Evolutionary conservation across 2,113 vertebrate genomes (phyloP).

Genomic region (Leucosticte australis): DNA sequence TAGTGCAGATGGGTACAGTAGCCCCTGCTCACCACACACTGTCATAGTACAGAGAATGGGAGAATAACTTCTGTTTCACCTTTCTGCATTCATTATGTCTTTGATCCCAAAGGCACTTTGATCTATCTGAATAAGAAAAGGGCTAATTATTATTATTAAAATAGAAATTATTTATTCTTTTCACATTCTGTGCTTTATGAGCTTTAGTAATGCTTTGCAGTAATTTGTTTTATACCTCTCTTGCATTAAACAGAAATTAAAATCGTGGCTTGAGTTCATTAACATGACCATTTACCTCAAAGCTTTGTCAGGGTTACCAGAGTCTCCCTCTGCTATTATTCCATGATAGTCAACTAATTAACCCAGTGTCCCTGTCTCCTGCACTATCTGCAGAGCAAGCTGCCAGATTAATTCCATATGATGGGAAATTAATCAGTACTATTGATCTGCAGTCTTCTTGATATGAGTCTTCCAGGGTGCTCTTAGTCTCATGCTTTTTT

Average conservation of each 20-base stretch:
- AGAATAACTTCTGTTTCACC: background rate
- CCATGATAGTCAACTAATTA: background rate
- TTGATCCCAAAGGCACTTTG: background rate
- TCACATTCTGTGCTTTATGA: background rate
- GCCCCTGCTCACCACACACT: background rate
- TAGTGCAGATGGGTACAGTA: background rate
- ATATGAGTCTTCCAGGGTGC: background rate
- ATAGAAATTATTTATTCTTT: background rate
- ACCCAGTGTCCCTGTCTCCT: background rate
- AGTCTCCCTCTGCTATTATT: background rate
- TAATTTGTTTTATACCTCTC: background rate
- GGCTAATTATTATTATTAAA: background rate
- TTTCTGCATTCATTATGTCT: background rate
- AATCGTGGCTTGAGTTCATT: background rate
- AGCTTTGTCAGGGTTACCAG: background rate
- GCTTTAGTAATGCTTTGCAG: background rate
- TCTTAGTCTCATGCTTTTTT: background rate
- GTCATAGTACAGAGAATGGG: background rate
- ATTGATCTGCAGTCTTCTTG: conserved; percentile 1
- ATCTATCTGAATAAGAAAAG: background rate
- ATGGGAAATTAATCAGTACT: background rate
- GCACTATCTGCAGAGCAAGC: background rate
- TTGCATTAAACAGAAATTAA: conserved; percentile 20
- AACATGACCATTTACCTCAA: background rate
- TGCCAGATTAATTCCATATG: background rate